Percentiles rank a stretch among this genome's conserved stretches.
Conservation (phyloP, 35 echinoderm and acorn worm species). For the Ptychodera flava region DNA sequence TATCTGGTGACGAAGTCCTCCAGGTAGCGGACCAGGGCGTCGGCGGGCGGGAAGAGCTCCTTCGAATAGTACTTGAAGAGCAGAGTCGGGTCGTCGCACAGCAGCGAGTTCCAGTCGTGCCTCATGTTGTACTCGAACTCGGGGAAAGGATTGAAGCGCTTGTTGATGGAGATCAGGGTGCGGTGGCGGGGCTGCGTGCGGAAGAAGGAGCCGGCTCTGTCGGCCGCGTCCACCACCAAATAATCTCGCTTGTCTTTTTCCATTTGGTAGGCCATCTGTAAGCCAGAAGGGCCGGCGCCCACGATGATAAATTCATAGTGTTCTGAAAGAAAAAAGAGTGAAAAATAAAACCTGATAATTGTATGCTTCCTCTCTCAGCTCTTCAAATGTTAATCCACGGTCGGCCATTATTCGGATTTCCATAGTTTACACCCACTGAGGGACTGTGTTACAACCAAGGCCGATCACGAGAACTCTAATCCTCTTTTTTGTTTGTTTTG, state of each 20-base stretch:
- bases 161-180: not conserved
- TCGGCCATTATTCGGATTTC: too few species aligned
- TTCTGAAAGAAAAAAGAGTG: not conserved
- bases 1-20: not conserved
- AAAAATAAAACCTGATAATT: too few species aligned
- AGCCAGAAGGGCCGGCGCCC: not conserved
- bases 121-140: not conserved
- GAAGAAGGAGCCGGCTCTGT: not conserved
- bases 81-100: not conserved
- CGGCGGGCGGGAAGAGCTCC: not conserved
- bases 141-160: not conserved
- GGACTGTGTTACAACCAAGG: too few species aligned
- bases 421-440: too few species aligned
- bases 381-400: too few species aligned
- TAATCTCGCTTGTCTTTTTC: not conserved
- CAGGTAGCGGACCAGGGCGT: not conserved
- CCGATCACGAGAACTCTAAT: too few species aligned
- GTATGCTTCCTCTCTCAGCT: too few species aligned
- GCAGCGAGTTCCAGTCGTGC: not conserved
- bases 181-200: not conserved
- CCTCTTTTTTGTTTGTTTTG: too few species aligned
- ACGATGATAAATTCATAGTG: not conserved
- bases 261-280: not conserved
- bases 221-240: not conserved
- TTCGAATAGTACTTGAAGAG: not conserved